Base-by-base conservation (phyloP, 2,113 vertebrate genomes). In the Proteles cristata region DNA sequence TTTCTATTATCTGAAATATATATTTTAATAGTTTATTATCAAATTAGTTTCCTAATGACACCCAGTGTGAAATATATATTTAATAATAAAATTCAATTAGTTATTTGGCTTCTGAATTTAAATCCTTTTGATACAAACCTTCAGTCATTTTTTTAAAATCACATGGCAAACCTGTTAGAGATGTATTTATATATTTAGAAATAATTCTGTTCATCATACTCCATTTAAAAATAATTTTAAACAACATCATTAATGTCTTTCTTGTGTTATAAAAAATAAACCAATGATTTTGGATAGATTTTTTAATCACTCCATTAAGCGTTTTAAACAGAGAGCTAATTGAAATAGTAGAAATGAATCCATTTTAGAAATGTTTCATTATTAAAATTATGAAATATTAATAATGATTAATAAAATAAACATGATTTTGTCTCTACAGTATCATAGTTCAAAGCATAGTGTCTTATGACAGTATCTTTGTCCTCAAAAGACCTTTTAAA, bases 281-380 rank as follows among this genome's bases (percentile, higher is more conserved):
- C 26, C 11, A 79, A 25, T 74, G 26, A 85, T 85, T 74, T 85
- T 80, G 31, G 48, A 35, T 35, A 58, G 19, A 58, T 68, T 82
- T 82, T 88, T 92, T 16, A 88, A 2, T 76, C 9, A 39, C 88
- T 71, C 6, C 9, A 31, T 1, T 88, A 73, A 95, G 89, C 17
- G 1, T 68, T 81, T 89, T 86, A 90, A 90, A 79, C 6, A 65
- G 7, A 92, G 7, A 92, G 7, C 5, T 69, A 4, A 74, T 82
- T 86, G 23, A 82, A 91, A 66, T 4, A 71, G 35, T 79, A 33
- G 61, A 88, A 89, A 11, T n/a, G 1, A 74, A 84, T 80, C n/a
- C 7, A 16, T 86, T 93, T 82, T 90, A 50, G 58, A 90, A 55
- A 66, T 94, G 3, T 90, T 93, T 91, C 5, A 61, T 93, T 71